Evolutionary conservation across 2,797 vertebrate species (phyloP), one percentile per base, ranked within the genome.

Genomic region (Sebastolobus alascanus): DNA sequence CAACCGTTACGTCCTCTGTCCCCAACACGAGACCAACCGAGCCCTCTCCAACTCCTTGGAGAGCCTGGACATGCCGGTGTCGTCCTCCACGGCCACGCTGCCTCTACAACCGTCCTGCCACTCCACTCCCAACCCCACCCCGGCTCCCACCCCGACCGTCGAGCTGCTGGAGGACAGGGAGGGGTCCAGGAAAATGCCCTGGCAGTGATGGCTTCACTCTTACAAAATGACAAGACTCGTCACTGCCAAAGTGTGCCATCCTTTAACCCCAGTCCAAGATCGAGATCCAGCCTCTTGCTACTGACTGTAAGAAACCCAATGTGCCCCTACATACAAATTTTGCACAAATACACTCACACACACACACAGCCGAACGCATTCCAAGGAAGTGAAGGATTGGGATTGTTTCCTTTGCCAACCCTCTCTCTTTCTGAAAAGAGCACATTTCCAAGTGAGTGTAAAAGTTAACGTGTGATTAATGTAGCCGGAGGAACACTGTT

Each of bases 1-100:
- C 0, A 96, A 96, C 73, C 97, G 97, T 46, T 98, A 98, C 9
- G 97, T 98, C 82, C 95, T 97, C 68, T 98, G 97, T 29, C 97
- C 97, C 6, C 97, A 96, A 3, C 95, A 95, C 4, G 97, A 97
- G 83, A 93, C 84, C 79, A 94, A 89, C 86, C 90, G 95, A 0
- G 85, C 92, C 43, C 88, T 95, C 12, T 92, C 91, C 0, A 95
- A 95, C 58, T 96, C 96, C 16, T 63, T 95, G 91, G 96, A 96
- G 84, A 96, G 94, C 77, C 90, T 96, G 68, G 93, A 93, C 82
- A 85, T 94, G 84, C 75, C 72, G 1, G 83, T 93, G 76, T 93
- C 93, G 0, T 95, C 94, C 11, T 94, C 94, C 73, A 86, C 89
- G 0, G 93, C 95, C 74, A 93, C 93, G 6, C 83, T 95, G 82